Evolutionary conservation across 2,888 invertebrate genomes (phyloP), one percentile per base, ranked within the genome.

Genomic region (Orthosia gothica): DNA sequence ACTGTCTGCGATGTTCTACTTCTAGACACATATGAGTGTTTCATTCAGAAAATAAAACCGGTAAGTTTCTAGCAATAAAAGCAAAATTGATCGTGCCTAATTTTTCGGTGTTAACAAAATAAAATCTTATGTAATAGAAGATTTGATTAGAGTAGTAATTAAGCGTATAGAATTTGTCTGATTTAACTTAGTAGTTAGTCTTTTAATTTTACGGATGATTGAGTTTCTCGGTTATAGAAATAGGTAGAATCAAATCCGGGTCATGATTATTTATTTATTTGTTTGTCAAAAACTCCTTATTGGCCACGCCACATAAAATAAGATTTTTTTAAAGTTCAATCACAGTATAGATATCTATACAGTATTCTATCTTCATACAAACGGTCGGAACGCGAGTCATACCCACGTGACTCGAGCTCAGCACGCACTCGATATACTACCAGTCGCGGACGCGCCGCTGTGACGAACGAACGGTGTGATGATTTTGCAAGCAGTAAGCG

Each of bases 121-220:
- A 23, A 57, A 52, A 11, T 74, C 5, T 82, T 82, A 71, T 62
- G 16, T 79, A 69, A 82, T 52, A 26, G 54, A 16, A 68, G 62
- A 66, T 71, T 79, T 62, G 16, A 82, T 82, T 75, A 68, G 13
- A 49, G 32, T 23, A 32, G 12, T 74, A 78, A 70, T 79, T 18
- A 61, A 74, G 54, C 32, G 58, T 55, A 50, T 20, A 55, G 11
- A 68, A 68, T 65, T 57, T 45, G 15, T 45, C 57, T 50, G 49
- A 18, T 47, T 70, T 40, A 49, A 45, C 49, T 55, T 77, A 72
- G 55, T 82, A 59, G 23, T 50, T 65, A 70, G 45, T 65, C n/a
- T 79, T 77, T 45, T 70, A 70, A 82, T 80, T 81, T 69, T 40
- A 68, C 58, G 68, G 67, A 47, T 68, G 82, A 82, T 20, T 66